Conservation (phyloP, 1,140 invertebrate species). For the Rhopalosiphum maidis region DNA sequence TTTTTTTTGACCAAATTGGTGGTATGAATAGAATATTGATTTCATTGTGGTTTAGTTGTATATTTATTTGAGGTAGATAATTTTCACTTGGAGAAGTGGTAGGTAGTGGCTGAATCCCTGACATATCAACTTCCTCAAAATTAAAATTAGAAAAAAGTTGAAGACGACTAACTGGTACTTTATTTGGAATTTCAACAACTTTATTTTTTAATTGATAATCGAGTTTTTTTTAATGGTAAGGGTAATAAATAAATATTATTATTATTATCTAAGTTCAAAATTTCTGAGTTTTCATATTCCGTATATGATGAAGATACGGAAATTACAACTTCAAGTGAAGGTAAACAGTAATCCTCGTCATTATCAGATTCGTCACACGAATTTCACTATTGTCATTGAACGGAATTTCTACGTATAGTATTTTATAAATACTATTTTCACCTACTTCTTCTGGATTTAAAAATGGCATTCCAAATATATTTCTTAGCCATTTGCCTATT, state of each 20-base stretch:
- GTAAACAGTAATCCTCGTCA: not conserved
- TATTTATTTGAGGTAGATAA: not conserved
- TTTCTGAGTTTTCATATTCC: not conserved
- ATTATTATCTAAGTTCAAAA: not conserved
- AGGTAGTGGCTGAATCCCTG: not conserved
- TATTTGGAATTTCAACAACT: not conserved
- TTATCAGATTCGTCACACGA: not conserved
- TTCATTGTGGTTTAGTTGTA: not conserved
- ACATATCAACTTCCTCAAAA: not conserved
- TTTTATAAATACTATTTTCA: not conserved
- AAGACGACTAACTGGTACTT: not conserved
- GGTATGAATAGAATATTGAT: not conserved
- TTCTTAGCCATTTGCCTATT: too few relatives aligned
- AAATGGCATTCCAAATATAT: too few relatives aligned
- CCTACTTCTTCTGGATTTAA: not conserved
- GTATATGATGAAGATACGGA: not conserved
- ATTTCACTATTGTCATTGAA: not conserved
- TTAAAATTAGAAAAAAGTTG: not conserved
- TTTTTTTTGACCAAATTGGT: conserved; percentile 10
- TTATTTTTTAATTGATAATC: not conserved
- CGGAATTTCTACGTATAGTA: not conserved
- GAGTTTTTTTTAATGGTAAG: not conserved
- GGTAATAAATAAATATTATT: not conserved
- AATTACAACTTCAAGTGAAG: not conserved
- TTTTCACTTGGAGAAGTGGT: not conserved